phyloP scores from a whole-genome alignment of 2,888 invertebrate species.

The Brenthis hecate region DNA sequence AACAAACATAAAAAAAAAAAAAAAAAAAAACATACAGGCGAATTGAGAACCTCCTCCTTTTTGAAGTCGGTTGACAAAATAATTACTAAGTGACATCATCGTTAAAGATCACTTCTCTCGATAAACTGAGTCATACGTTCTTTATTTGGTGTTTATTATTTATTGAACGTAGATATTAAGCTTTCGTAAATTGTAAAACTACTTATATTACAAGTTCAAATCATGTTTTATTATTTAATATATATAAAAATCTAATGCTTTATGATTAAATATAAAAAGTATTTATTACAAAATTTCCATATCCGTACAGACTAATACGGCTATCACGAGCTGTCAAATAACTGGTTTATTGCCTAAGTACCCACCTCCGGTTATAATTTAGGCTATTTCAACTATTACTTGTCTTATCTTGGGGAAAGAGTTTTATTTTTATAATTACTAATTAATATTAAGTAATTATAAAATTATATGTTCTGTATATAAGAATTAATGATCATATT shows the following conservation, averaged over 20 bases:
- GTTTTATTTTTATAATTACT: background rate
- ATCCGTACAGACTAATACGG: slow-evolving; percentile 31
- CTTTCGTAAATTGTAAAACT: background rate
- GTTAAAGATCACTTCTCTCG: slow-evolving; percentile 9
- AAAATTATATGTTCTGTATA: background rate
- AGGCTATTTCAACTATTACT: slow-evolving; percentile 16
- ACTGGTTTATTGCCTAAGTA: slow-evolving; percentile 30
- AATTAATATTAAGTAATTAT: background rate
- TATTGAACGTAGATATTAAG: background rate
- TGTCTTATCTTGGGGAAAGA: slow-evolving; percentile 16
- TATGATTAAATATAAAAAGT: slow-evolving; percentile 16
- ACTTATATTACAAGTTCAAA: background rate
- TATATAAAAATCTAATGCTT: slow-evolving; percentile 1
- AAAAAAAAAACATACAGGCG: no score
- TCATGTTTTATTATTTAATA: slow-evolving; percentile 5
- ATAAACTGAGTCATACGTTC: slow-evolving; percentile 20
- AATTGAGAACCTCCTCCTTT: no score
- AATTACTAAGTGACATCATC: slow-evolving; percentile 22
- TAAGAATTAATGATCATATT: background rate
- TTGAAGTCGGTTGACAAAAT: no score
- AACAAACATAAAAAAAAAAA: no score
- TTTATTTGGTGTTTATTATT: slow-evolving; percentile 6
- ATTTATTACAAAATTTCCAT: slow-evolving; percentile 17
- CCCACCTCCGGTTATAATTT: slow-evolving; percentile 26
- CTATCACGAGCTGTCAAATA: slow-evolving; percentile 38